A percentile compares a stretch with the other conserved stretches of the same genome.
Evolutionary conservation across 2,113 vertebrate species (phyloP).

Genomic region (Thymallus thymallus): DNA sequence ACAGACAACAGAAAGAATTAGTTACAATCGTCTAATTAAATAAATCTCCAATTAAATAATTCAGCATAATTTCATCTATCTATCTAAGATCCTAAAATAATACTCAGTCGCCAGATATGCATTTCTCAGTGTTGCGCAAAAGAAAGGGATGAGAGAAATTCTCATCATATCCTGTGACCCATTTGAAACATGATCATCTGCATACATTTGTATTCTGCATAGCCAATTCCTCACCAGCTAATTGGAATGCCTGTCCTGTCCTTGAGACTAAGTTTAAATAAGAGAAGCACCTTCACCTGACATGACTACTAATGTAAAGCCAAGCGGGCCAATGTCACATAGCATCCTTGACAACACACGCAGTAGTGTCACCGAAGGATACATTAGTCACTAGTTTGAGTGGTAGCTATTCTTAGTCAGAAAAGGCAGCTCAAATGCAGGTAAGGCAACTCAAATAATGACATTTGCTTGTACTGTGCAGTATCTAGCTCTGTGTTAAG

Average conservation of each 20-base stretch:
- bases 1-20: not conserved
- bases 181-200: slow-evolving; percentile 61
- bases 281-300: slow-evolving; percentile 66
- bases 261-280: slow-evolving; percentile 62
- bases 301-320: slow-evolving; percentile 56
- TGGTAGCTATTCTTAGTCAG: slow-evolving; percentile 34
- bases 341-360: slow-evolving; percentile 33
- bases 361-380: slow-evolving; percentile 33
- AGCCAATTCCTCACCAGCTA: slow-evolving; percentile 53
- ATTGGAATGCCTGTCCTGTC: slow-evolving; percentile 61
- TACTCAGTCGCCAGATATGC: slow-evolving; percentile 26
- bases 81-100: slow-evolving; percentile 37
- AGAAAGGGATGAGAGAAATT: slow-evolving; percentile 9
- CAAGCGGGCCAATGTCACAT: slow-evolving; percentile 55
- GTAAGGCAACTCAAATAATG: slow-evolving; percentile 33
- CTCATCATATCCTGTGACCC: slow-evolving; percentile 51
- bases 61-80: not conserved
- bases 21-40: not conserved
- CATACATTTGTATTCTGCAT: slow-evolving; percentile 62
- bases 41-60: not conserved
- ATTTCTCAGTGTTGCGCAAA: slow-evolving; percentile 30
- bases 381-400: slow-evolving; percentile 37
- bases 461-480: not conserved
- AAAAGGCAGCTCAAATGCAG: slow-evolving; percentile 15
- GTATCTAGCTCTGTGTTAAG: slow-evolving; percentile 42